Percentiles rank a stretch among this genome's conserved stretches.
Evolutionary conservation across 2,113 vertebrate species (phyloP).

Genomic region (Ctenodactylus gundi): DNA sequence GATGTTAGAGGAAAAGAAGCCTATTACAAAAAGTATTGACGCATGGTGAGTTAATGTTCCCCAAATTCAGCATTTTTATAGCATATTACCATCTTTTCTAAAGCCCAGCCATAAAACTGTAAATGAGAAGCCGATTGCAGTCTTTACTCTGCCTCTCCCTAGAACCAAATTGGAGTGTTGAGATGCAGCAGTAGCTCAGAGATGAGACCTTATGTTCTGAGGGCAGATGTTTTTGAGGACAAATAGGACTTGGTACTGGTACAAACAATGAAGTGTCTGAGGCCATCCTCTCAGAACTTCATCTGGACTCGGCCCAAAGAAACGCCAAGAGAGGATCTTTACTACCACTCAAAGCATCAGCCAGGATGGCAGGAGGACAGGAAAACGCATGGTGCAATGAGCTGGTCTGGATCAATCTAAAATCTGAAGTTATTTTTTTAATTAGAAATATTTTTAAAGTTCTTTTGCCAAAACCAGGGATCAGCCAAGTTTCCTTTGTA

Average conservation of each 20-base stretch:
- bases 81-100: slow-evolving; percentile 15
- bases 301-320: background rate
- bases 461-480: background rate
- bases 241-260: background rate
- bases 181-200: background rate
- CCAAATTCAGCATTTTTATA: background rate
- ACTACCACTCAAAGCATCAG: background rate
- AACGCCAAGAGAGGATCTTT: background rate
- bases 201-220: background rate
- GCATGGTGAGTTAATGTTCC: background rate
- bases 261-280: background rate
- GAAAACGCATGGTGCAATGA: background rate
- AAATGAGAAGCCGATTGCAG: background rate
- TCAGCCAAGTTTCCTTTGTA: background rate
- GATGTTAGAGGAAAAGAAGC: background rate
- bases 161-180: background rate
- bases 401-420: background rate
- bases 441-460: background rate
- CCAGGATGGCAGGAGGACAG: background rate
- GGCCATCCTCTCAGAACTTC: background rate
- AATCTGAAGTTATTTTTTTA: background rate
- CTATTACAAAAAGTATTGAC: background rate
- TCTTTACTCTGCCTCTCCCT: slow-evolving; percentile 25
- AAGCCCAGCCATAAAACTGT: slow-evolving; percentile 33
- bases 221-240: background rate